Conservation (phyloP, 1,140 invertebrate genomes). For the Megathymus violae region DNA sequence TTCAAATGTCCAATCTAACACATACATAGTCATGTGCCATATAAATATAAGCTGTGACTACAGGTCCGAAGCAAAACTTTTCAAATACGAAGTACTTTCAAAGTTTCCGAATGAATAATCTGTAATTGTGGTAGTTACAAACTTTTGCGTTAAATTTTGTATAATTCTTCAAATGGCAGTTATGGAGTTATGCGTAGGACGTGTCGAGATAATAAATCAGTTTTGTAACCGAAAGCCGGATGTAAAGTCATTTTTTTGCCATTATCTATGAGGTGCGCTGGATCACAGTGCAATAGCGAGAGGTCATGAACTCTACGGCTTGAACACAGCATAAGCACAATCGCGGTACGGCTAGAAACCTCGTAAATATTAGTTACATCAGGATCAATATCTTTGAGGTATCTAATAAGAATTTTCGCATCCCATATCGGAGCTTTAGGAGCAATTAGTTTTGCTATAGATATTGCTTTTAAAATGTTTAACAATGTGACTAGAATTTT, state of each 20-base stretch:
- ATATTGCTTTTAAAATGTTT: slow-evolving; percentile 45
- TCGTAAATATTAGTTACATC: slow-evolving; percentile 20
- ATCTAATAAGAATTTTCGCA: slow-evolving; percentile 40
- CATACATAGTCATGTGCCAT: no score
- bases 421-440: slow-evolving; percentile 37
- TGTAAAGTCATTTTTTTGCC: slow-evolving; percentile 42
- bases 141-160: no score
- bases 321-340: slow-evolving; percentile 41
- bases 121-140: no score
- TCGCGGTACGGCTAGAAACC: slow-evolving; percentile 25
- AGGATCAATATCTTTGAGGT: slow-evolving; percentile 33
- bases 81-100: no score
- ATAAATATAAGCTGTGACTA: no score
- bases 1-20: no score
- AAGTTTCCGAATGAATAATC: no score
- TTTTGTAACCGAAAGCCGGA: slow-evolving; percentile 63
- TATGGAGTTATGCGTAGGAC: no score
- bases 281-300: slow-evolving; percentile 45
- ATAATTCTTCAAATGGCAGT: no score
- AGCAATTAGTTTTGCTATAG: slow-evolving; percentile 11
- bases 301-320: slow-evolving; percentile 63
- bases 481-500: slow-evolving; percentile 39
- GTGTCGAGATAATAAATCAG: slow-evolving; percentile 45
- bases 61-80: no score
- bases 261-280: slow-evolving; percentile 37